Base-by-base conservation (phyloP, 2,113 vertebrate genomes). In the Irena cyanogastra region DNA sequence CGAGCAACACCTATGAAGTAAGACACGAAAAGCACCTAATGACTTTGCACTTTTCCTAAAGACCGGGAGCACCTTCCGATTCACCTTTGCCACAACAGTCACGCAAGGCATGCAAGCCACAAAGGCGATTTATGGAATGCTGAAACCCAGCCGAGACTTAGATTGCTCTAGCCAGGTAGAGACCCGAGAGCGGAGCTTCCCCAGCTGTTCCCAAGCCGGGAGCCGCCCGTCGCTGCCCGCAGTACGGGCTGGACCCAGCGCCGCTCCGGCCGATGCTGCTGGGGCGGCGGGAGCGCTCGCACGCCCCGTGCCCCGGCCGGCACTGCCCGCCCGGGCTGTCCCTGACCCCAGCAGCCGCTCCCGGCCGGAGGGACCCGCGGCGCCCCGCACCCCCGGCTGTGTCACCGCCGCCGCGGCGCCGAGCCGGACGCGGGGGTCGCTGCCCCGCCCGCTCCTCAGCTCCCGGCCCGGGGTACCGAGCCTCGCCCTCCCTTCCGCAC, bases 21-120 rank as follows among this genome's bases (percentile, higher is more conserved):
- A 0, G n/a, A 57, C 53, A 90, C 12, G 14, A 56, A 77, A 82
- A 49, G 31, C 82, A 92, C 10, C 85, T 95, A 68, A 95, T 97
- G 95, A 95, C 84, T 89, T 33, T 54, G 96, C 94, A 95, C 28
- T 96, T 96, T 95, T 96, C 45, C 78, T 22, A 16, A 74, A 63
- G 80, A 64, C 2, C 0, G 35, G 11, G n/a, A 93, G 60, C 21
- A 69, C 74, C 74, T 91, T 13, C 72, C 31, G 21, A 81, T 14
- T 35, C 30, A 50, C 54, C 72, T 47, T 6, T 47, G 84, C 18
- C 81, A 68, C 54, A 23, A 10, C 18, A 19, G 44, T 8, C 75
- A 24, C 6, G 8, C 20, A 7, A 19, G 0, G 23, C 33, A 24
- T 0, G 1, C 2, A 5, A 26, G 23, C 54, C 83, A n/a, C 52